A percentile compares a stretch with the other conserved stretches of the same genome.
Conservation (phyloP, 2,113 vertebrate genomes). For the Cairina moschata region DNA sequence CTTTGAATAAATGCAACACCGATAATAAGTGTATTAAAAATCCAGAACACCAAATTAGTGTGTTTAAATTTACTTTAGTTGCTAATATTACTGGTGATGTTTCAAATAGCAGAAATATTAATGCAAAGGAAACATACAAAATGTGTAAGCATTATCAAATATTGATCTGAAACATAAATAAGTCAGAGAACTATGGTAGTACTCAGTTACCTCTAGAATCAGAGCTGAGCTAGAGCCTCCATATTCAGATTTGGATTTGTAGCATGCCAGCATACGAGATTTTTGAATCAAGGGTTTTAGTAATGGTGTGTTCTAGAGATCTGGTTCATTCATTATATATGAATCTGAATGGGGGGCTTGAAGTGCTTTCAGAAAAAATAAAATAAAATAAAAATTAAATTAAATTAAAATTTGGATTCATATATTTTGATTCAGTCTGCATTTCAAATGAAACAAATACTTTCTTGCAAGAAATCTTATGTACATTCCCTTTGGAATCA, state of each 20-base stretch:
- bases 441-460: not conserved
- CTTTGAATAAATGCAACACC: not conserved
- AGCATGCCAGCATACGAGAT: not conserved
- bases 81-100: not conserved
- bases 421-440: not conserved
- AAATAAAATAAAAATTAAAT: not conserved
- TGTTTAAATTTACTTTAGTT: not conserved
- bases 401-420: not conserved
- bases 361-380: not conserved
- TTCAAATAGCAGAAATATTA: not conserved
- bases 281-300: not conserved
- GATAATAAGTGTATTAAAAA: not conserved
- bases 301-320: not conserved
- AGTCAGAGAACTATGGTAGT: not conserved
- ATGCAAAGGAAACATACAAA: not conserved
- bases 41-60: not conserved
- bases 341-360: not conserved
- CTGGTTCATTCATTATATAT: not conserved
- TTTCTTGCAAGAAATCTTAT: not conserved
- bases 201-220: not conserved
- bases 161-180: not conserved
- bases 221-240: accelerated
- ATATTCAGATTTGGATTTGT: not conserved
- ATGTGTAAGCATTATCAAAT: not conserved
- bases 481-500: not conserved